These are phyloP conservation scores for Porites rus DNA, from an alignment of 92 coral and sea anemone genomes.

Conservation along the genomic window DNA sequence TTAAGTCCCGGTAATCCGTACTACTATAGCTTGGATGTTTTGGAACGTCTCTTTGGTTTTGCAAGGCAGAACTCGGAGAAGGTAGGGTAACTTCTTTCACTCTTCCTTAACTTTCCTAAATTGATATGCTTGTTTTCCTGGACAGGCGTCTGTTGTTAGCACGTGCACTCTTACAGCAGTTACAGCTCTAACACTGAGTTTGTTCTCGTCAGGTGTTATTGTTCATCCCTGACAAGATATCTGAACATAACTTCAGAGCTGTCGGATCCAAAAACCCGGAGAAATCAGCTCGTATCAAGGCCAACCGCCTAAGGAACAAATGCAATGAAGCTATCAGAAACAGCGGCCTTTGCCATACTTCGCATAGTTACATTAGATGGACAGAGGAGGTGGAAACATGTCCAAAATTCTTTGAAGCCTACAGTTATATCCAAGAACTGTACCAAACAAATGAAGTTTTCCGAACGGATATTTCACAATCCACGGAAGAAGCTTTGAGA, in stretches of 20 bases:
- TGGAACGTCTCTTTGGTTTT: conserved; percentile 58
- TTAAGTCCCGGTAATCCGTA: conserved; percentile 87
- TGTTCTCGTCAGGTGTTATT: conserved; percentile 62
- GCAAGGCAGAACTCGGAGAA: conserved; percentile 63
- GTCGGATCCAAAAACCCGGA: conserved; percentile 85
- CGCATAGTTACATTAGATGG: conserved; percentile 72
- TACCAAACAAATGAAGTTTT: conserved; percentile 74
- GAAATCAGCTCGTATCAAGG: conserved; percentile 74
- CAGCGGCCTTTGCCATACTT: conserved; percentile 40
- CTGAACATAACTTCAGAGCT: conserved; percentile 84
- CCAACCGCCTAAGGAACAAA: conserved; percentile 80
- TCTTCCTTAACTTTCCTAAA: background rate
- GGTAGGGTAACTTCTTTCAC: conserved; percentile 27
- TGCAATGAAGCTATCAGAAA: conserved; percentile 68
- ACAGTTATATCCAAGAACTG: conserved; percentile 56
- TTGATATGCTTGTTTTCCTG: background rate
- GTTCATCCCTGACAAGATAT: conserved; percentile 78
- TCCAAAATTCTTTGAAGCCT: conserved; percentile 63
- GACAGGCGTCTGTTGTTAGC: too few relatives aligned
- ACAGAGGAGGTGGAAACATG: conserved; percentile 77
- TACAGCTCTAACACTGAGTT: background rate
- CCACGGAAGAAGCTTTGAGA: conserved; percentile 71
- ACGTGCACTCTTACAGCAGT: too few relatives aligned
- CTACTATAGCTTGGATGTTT: conserved; percentile 66
- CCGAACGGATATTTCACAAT: conserved; percentile 63